These are phyloP conservation scores for Sander vitreus DNA, from an alignment of 2,113 vertebrate species.

Conservation along the genomic window DNA sequence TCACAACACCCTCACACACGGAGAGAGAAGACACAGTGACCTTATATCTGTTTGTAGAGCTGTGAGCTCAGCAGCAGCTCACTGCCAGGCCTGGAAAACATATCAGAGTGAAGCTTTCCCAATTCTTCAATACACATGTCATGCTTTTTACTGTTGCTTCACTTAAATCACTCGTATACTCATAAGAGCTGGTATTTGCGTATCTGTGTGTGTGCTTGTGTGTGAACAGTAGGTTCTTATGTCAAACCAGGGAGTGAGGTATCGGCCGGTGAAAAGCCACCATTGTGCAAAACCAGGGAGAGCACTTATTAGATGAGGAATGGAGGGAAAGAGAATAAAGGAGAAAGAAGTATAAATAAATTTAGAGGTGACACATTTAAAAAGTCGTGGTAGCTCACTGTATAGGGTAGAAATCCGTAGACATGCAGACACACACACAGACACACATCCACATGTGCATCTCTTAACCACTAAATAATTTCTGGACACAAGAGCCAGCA, in stretches of 20 bases:
- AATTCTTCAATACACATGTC: slow-evolving; percentile 5
- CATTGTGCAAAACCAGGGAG: slow-evolving; percentile 62
- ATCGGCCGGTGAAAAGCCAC: slow-evolving; percentile 58
- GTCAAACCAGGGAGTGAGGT: slow-evolving; percentile 43
- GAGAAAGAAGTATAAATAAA: not conserved
- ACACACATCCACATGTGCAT: slow-evolving; percentile 13
- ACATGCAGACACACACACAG: not conserved
- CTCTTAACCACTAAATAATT: slow-evolving; percentile 43
- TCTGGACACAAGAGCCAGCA: slow-evolving; percentile 36
- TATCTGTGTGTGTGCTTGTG: not conserved
- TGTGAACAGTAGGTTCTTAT: slow-evolving; percentile 67
- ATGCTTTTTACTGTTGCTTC: slow-evolving; percentile 4
- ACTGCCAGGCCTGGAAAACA: slow-evolving; percentile 54
- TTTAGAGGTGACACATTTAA: not conserved
- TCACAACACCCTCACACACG: slow-evolving; percentile 36
- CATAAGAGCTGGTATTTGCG: slow-evolving; percentile 11
- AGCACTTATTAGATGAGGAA: slow-evolving; percentile 9
- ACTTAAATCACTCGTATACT: slow-evolving; percentile 15
- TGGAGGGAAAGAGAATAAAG: slow-evolving; percentile 9
- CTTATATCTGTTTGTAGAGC: slow-evolving; percentile 65
- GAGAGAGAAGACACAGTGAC: slow-evolving; percentile 39
- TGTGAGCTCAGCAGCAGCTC: slow-evolving; percentile 61
- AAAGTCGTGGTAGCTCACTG: not conserved
- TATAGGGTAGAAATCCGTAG: not conserved
- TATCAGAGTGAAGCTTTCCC: slow-evolving; percentile 39